These are phyloP conservation scores for Ectemnius continuus DNA, from an alignment of 2,888 invertebrate genomes.

Conservation along the genomic window DNA sequence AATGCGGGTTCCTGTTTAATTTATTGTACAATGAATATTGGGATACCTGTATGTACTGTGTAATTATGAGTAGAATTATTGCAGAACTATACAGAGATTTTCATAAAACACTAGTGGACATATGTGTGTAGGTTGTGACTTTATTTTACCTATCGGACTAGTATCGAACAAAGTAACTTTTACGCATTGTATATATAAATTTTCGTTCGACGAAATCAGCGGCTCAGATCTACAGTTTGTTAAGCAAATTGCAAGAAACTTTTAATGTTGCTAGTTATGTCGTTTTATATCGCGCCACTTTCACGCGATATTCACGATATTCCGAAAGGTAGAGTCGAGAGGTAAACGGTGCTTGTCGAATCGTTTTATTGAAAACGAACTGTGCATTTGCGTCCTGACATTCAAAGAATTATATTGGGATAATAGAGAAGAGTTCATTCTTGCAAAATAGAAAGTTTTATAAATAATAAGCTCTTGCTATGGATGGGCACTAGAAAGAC, in stretches of 20 bases:
- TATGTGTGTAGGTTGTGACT: conserved; percentile 75
- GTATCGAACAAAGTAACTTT: conserved; percentile 65
- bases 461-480: conserved; percentile 65
- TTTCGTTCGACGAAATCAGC: conserved; percentile 57
- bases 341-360: conserved; percentile 31
- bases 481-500: conserved; percentile 71
- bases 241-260: conserved; percentile 46
- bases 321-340: conserved; percentile 12
- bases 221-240: conserved; percentile 51
- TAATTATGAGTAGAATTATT: conserved; percentile 58
- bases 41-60: conserved; percentile 60
- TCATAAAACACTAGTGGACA: conserved; percentile 58
- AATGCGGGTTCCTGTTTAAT: conserved; percentile 58
- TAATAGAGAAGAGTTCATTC: conserved; percentile 40
- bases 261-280: too few species aligned
- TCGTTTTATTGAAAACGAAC: conserved; percentile 39
- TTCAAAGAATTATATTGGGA: conserved; percentile 40
- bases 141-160: conserved; percentile 67
- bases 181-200: conserved; percentile 67
- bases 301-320: conserved; percentile 22
- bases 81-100: conserved; percentile 52
- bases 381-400: conserved; percentile 48
- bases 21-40: conserved; percentile 60
- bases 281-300: conserved; percentile 17
- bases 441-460: conserved; percentile 46